These are phyloP conservation scores for Arvicola amphibius DNA, from an alignment of 2,797 vertebrate genomes.

Conservation along the genomic window DNA sequence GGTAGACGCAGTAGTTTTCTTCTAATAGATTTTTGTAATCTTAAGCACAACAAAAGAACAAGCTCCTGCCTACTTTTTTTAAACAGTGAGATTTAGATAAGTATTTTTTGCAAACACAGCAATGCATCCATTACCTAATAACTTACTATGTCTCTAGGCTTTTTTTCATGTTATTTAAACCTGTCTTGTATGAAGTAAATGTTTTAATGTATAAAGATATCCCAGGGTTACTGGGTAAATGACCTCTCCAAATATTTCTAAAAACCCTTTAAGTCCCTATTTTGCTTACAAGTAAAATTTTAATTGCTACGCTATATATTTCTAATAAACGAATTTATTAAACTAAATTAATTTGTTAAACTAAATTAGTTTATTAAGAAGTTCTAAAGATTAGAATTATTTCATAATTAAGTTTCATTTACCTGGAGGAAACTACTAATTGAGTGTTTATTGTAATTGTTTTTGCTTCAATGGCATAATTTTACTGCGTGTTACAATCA, in stretches of 20 bases:
- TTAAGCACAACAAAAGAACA: constrained; percentile 44
- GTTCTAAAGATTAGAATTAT: constrained; percentile 33
- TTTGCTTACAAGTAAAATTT: constrained; percentile 39
- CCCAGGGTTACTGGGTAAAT: not conserved
- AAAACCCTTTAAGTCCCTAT: not conserved
- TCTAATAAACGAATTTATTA: not conserved
- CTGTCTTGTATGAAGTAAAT: constrained; percentile 28
- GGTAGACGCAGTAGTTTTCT: constrained; percentile 6
- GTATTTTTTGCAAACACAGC: not conserved
- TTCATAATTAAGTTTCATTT: constrained; percentile 51
- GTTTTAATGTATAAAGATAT: constrained; percentile 39
- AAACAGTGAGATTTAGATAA: not conserved
- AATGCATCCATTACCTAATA: not conserved
- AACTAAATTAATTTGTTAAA: constrained; percentile 29
- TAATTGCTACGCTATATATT: not conserved
- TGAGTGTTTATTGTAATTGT: constrained; percentile 30
- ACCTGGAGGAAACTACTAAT: constrained; percentile 32
- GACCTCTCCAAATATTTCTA: not conserved
- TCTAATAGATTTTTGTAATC: constrained; percentile 12
- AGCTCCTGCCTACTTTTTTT: not conserved
- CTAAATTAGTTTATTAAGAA: constrained; percentile 46
- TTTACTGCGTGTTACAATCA: constrained; percentile 22
- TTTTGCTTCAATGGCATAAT: constrained; percentile 34
- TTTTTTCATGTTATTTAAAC: constrained; percentile 15
- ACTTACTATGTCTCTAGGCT: constrained; percentile 11